Conservation (phyloP, 2,113 vertebrate species). For the Sorex araneus region DNA sequence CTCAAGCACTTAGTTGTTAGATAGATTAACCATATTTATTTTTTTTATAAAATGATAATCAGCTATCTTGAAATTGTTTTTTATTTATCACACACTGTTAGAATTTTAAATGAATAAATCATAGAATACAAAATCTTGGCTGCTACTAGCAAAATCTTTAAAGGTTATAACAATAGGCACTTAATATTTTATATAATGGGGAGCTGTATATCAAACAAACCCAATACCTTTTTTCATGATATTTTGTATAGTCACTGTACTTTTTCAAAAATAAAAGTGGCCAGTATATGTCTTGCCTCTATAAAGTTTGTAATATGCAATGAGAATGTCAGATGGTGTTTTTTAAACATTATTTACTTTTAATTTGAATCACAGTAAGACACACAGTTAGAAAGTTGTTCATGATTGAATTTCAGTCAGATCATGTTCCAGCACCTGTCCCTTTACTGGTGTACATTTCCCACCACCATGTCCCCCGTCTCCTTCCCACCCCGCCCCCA, state of each 20-base stretch:
- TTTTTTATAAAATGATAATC: neutral
- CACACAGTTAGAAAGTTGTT: too few relatives aligned
- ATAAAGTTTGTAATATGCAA: neutral
- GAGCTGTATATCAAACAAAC: neutral
- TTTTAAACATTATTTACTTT: neutral
- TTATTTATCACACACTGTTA: neutral
- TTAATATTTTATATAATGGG: neutral
- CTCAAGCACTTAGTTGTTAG: neutral
- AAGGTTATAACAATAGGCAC: neutral
- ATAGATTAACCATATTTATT: neutral
- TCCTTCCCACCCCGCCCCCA: too few relatives aligned
- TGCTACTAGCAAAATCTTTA: neutral
- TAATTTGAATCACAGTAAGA: too few relatives aligned
- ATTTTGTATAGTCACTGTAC: neutral
- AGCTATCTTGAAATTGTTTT: neutral
- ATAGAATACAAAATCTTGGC: neutral
- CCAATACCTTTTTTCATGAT: neutral
- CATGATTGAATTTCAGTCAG: too few relatives aligned
- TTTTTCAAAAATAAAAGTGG: neutral
- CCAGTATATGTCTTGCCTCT: fast-evolving
- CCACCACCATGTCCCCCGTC: too few relatives aligned
- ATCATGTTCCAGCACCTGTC: too few relatives aligned
- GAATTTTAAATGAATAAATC: slow-evolving; percentile 1
- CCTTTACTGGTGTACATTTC: too few relatives aligned
- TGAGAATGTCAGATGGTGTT: neutral